Evolutionary conservation across 2,888 invertebrate genomes (phyloP), one percentile per base, ranked within the genome.

Genomic region (Leucophenga montana): DNA sequence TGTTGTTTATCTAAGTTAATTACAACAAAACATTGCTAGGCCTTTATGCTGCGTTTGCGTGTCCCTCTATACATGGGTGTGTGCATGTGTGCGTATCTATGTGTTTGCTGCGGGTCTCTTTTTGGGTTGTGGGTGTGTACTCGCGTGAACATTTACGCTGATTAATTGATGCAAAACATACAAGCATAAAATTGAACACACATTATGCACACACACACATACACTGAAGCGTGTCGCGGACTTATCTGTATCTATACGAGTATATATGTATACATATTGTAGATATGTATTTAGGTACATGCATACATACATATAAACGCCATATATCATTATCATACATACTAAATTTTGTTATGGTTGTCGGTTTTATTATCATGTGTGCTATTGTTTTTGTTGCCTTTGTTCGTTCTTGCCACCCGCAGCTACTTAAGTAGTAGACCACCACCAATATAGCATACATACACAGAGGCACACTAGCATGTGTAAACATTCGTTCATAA

Each of bases 1-100:
- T 65, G 73, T 76, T 81, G 84, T 81, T 81, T 84, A 84, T 82
- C 83, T 82, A 78, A 81, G 84, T 84, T 84, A 82, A 81, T 81
- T 81, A 84, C 84, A 81, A 75, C 80, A 84, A 81, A 81, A 84
- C 83, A 80, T 76, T 81, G 77, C 82, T 76, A 78, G 79, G 82
- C 72, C 77, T 71, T 18, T 48, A 61, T 61, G 76, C 77, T 27
- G 27, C n/a, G n/a, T n/a, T 27, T 27, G 4, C 4, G 27, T 4
- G 27, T 3, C 27, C 27, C 27, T n/a, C 13, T 50, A 6, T 50
- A 18, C n/a, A 5, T 50, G 50, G 1, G 27, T 61, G 18, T 61
- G 3, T 61, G 3, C 16, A 8, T 27, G 44, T 61, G 3, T 11
- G 44, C 56, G 44, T 31, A 5, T 71, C 68, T 71, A 54, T 68